Conservation (phyloP, 2,113 vertebrate genomes). For the Fregetta grallaria region DNA sequence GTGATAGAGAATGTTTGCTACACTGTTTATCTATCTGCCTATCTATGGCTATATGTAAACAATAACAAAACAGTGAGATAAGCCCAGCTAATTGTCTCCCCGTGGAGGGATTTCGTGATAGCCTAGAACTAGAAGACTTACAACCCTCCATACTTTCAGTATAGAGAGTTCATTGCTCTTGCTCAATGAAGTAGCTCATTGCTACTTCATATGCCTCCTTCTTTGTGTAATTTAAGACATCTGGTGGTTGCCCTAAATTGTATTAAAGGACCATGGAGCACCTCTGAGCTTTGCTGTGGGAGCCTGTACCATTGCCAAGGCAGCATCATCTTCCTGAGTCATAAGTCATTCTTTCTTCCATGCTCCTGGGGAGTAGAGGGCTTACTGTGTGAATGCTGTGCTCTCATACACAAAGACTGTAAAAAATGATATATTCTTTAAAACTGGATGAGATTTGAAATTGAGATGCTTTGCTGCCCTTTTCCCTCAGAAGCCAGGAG, state of each 20-base stretch:
- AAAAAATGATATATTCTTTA: not conserved
- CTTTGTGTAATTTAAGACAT: not conserved
- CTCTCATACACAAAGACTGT: not conserved
- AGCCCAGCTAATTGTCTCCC: not conserved
- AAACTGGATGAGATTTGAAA: not conserved
- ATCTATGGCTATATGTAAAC: not conserved
- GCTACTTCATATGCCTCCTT: not conserved
- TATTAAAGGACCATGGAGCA: not conserved
- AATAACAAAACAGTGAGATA: not conserved
- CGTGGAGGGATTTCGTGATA: not conserved
- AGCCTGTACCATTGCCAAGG: not conserved
- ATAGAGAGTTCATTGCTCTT: not conserved
- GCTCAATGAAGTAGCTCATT: not conserved
- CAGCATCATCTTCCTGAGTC: not conserved
- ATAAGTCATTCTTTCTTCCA: not conserved
- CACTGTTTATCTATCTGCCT: not conserved
- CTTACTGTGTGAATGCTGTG: not conserved
- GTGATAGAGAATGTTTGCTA: not conserved
- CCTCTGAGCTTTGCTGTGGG: not conserved
- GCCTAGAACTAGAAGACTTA: not conserved
- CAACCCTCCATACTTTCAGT: not conserved
- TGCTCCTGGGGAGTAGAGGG: not conserved
- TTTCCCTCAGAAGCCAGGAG: slow-evolving; percentile 32
- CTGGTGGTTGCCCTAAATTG: not conserved
- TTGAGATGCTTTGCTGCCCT: not conserved